Evolutionary conservation across 1,140 invertebrate species (phyloP).

Genomic region (Brachionus paranguensis): DNA sequence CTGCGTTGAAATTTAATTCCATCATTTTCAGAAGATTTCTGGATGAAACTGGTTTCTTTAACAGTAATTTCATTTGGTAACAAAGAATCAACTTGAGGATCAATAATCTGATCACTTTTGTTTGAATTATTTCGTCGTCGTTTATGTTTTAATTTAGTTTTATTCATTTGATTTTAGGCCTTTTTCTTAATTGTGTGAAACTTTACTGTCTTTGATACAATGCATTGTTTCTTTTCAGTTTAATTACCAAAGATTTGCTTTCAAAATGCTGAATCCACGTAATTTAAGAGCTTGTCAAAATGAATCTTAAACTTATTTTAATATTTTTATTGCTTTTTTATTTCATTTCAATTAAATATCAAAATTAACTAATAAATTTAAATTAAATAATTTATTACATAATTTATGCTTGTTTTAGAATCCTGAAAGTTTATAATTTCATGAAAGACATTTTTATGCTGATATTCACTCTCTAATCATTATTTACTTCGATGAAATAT

Average conservation of each 20-base stretch:
- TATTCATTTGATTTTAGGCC: not conserved
- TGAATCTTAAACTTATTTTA: not conserved
- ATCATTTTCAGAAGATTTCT: not conserved
- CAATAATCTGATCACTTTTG: not conserved
- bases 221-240: not conserved
- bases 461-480: not conserved
- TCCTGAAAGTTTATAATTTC: not conserved
- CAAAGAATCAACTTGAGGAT: not conserved
- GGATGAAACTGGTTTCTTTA: not conserved
- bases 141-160: not conserved
- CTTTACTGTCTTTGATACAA: not conserved
- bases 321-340: not conserved
- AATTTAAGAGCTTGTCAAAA: slow-evolving; percentile 5
- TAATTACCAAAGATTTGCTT: not conserved
- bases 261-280: not conserved
- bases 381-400: not conserved
- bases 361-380: slow-evolving; percentile 21
- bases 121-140: not conserved
- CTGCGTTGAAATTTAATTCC: not conserved
- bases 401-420: not conserved
- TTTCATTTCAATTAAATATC: not conserved
- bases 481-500: no score
- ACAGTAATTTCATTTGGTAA: not conserved
- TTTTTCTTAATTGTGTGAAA: not conserved
- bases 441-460: not conserved